phyloP scores from a whole-genome alignment of 2,113 vertebrate species.

The human region GRCh38 chr7:52372001-52372500 shows the following conservation, averaged over 20 bases:
- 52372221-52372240: background rate
- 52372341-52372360: background rate
- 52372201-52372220: background rate
- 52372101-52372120: background rate
- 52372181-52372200: background rate
- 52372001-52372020: slow-evolving; percentile 21
- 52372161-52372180: background rate
- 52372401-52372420: background rate
- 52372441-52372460: too few species aligned
- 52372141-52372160: background rate
- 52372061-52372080: background rate
- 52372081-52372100: background rate
- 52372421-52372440: fast-evolving
- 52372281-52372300: background rate
- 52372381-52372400: background rate
- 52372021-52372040: background rate
- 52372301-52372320: background rate
- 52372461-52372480: fast-evolving
- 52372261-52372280: background rate
- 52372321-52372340: background rate
- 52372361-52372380: background rate
- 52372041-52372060: slow-evolving; percentile 23
- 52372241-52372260: background rate
- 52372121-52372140: background rate
- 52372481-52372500: background rate